Percentiles rank a stretch among this genome's conserved stretches.
These are phyloP conservation scores for Pediacus dermestoides DNA, from an alignment of 2,888 invertebrate genomes.

Conservation along the genomic window DNA sequence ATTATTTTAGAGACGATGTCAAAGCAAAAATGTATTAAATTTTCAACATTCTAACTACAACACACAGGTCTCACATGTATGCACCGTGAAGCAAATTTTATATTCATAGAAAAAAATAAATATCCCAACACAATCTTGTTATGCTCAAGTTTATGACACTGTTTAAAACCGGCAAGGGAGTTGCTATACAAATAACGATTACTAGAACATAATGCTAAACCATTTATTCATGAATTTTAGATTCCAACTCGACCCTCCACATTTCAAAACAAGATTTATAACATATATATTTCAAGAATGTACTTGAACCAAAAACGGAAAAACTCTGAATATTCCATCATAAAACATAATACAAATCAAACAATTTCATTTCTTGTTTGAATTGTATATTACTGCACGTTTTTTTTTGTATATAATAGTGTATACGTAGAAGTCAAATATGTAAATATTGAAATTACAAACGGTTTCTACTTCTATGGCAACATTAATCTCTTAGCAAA, in stretches of 20 bases:
- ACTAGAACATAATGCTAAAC: conserved; percentile 28
- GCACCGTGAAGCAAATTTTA: conserved; percentile 29
- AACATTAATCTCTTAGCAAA: too few species aligned
- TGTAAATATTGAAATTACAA: too few species aligned
- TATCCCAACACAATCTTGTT: conserved; percentile 37
- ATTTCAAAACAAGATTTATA: conserved; percentile 1
- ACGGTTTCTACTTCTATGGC: too few species aligned
- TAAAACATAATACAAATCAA: too few species aligned
- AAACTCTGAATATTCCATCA: conserved; percentile 2
- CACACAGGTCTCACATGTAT: too few species aligned
- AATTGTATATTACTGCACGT: too few species aligned
- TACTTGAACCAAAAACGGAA: neutral
- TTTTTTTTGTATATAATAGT: too few species aligned
- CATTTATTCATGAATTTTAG: conserved; percentile 31
- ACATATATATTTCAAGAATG: neutral
- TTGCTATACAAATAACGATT: conserved; percentile 30
- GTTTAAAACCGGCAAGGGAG: conserved; percentile 31
- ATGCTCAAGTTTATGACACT: conserved; percentile 38
- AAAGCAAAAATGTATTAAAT: too few species aligned
- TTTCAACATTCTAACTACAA: too few species aligned
- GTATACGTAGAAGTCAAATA: too few species aligned
- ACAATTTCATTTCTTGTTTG: conserved; percentile 2
- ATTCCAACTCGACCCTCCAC: conserved; percentile 14
- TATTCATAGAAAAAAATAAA: conserved; percentile 44
- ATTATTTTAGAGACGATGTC: too few species aligned